Percentiles rank a stretch among this genome's conserved stretches.
These are phyloP conservation scores for Epinephelus coioides DNA, from an alignment of 2,797 vertebrate genomes.

Conservation along the genomic window DNA sequence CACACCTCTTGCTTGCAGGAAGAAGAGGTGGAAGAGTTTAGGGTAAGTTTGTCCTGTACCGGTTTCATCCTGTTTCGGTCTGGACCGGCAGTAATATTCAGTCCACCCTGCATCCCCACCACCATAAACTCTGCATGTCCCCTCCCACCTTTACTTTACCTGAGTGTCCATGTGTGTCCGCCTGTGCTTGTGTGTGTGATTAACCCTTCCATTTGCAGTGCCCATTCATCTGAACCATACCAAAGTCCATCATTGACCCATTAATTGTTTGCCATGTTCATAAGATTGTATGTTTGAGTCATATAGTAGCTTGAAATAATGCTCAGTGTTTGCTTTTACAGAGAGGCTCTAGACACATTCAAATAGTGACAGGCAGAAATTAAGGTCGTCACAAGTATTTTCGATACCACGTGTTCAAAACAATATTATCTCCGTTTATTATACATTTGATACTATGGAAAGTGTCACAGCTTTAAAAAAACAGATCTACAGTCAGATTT, in stretches of 20 bases:
- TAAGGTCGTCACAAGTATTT: too few relatives aligned
- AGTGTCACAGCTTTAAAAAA: too few relatives aligned
- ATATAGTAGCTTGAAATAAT: constrained; percentile 58
- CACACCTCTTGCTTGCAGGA: constrained; percentile 98
- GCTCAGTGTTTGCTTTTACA: constrained; percentile 8
- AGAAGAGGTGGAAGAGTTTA: constrained; percentile 99
- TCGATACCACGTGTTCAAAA: too few relatives aligned
- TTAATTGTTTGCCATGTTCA: constrained; percentile 52
- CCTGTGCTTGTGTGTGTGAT: constrained; percentile 67
- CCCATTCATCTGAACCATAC: constrained; percentile 53
- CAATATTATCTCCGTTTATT: too few relatives aligned
- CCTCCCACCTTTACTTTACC: constrained; percentile 12
- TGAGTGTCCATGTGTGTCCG: constrained; percentile 37
- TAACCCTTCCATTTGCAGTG: constrained; percentile 72
- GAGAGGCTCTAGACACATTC: background rate
- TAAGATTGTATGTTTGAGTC: constrained; percentile 64
- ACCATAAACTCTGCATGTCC: constrained; percentile 75
- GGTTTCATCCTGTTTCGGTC: constrained; percentile 60
- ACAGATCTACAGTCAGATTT: too few relatives aligned
- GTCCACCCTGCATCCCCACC: constrained; percentile 83
- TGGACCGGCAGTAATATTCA: constrained; percentile 53
- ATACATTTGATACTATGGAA: too few relatives aligned
- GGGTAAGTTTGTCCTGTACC: constrained; percentile 92
- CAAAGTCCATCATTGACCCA: constrained; percentile 55
- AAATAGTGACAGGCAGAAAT: background rate